Base-by-base conservation (phyloP, 2,888 invertebrate species). In the Beris chalybata region DNA sequence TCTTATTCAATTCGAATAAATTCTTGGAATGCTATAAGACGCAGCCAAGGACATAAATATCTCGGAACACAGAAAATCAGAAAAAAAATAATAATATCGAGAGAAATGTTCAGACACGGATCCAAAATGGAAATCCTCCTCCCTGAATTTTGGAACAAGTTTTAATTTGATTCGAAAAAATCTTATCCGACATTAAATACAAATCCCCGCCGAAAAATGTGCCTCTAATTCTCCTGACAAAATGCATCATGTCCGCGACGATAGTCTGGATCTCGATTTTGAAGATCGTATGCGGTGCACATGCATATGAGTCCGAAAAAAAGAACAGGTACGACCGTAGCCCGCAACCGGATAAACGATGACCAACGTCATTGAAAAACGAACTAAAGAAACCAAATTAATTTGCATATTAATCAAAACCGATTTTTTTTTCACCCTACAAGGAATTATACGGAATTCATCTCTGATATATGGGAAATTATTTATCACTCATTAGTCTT, bases 361-460 rank as follows among this genome's bases (percentile, higher is more conserved):
- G 22, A 38, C 38, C 38, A 64, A 45, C 9, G 9, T 7, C 54
- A 22, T n/a, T 32, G 32, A 64, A 44, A 66, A 66, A 52, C 30
- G 56, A 54, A 69, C 65, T 67, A 68, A 69, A 67, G 70, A 70
- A 68, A 68, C 64, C 69, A 71, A 71, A 71, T 71, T 71, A 71
- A 71, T 71, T 71, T 71, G 71, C 71, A 71, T 71, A 71, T 71
- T 71, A 71, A 71, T 71, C 71, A 71, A 70, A 70, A 69, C 67
- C 69, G 61, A 61, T 61, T 61, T 61, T 45, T 61, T 61, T 61
- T 61, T 48, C 43, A 50, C 52, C 4, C 9, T 47, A 56, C 48
- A 22, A 22, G 65, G 22, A 65, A 65, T 65, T 65, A 65, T 56
- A 65, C 48, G 47, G 61, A 65, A 65, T 65, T 71, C 71, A 71